Conservation (phyloP, 92 coral and sea anemone species). For the Montipora capitata region DNA sequence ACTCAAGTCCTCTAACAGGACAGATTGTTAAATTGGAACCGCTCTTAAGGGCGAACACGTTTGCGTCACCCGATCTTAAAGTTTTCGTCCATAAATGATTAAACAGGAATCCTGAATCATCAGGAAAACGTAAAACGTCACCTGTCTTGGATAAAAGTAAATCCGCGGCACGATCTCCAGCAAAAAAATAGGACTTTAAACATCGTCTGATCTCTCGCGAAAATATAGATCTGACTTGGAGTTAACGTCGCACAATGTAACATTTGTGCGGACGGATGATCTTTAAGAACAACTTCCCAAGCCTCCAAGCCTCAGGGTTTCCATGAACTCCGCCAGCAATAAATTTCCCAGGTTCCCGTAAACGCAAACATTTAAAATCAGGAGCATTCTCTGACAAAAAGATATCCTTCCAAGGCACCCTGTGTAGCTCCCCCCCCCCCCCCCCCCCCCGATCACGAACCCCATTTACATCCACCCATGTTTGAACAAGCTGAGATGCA, state of each 20-base stretch:
- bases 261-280: too few species aligned
- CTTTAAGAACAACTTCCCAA: too few species aligned
- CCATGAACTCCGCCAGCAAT: conserved; percentile 2
- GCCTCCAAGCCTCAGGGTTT: neutral
- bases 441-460: neutral
- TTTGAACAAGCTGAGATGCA: neutral
- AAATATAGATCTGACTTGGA: too few species aligned
- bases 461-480: neutral
- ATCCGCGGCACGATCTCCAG: too few species aligned
- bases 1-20: neutral
- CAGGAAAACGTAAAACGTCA: too few species aligned
- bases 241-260: too few species aligned
- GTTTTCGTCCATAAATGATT: conserved; percentile 59
- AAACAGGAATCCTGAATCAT: too few species aligned
- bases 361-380: neutral
- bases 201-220: too few species aligned
- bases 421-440: neutral
- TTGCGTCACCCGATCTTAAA: conserved; percentile 41
- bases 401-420: neutral
- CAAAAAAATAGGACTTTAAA: too few species aligned
- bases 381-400: conserved; percentile 3
- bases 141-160: too few species aligned
- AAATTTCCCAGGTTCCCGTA: neutral
- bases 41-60: conserved; percentile 49
- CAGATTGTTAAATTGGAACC: conserved; percentile 12